Evolutionary conservation across 2,797 vertebrate species (phyloP), one percentile per base, ranked within the genome.

Genomic region (Sebastes ruberrimus): DNA sequence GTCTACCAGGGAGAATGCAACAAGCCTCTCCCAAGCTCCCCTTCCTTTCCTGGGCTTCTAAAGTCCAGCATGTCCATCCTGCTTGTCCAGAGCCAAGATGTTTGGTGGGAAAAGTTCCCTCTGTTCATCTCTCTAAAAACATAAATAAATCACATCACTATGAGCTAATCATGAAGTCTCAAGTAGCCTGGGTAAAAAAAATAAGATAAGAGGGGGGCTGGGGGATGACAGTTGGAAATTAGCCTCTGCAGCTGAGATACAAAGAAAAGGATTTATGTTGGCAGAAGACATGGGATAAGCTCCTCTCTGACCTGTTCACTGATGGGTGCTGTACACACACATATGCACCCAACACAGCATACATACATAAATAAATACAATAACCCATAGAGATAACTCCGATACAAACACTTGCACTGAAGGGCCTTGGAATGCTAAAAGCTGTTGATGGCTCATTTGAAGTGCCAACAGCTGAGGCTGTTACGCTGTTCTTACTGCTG

Each of bases 131-230:
- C 90, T 93, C 88, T 92, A 74, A 93, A 93, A 95, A 94, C 94
- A 94, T 91, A 94, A 96, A 96, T 96, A 95, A 96, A 96, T 95
- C 93, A 95, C 88, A 94, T 94, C 83, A 86, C 91, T 92, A 93
- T 93, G 92, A 95, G 94, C 93, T 95, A 95, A 95, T 95, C 91
- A 92, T 81, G 72, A 94, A 94, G 89, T 93, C 90, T 93, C 85
- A 93, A 92, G 91, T 83, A 94, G 92, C 84, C 75, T 81, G 82
- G 76, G 46, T 89, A 64, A 79, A 80, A 87, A 86, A 82, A 74
- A 59, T 49, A 55, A 42, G 64, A 35, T 46, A 22, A 11, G 2
- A 11, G 6, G 52, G 67, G 56, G 56, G 38, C 23, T 33, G 27
- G 64, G 76, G 80, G 67, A 6, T 85, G 88, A 88, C 90, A 87